Base-by-base conservation (phyloP, 2,113 vertebrate species). In the Cyrtonyx montezumae region DNA sequence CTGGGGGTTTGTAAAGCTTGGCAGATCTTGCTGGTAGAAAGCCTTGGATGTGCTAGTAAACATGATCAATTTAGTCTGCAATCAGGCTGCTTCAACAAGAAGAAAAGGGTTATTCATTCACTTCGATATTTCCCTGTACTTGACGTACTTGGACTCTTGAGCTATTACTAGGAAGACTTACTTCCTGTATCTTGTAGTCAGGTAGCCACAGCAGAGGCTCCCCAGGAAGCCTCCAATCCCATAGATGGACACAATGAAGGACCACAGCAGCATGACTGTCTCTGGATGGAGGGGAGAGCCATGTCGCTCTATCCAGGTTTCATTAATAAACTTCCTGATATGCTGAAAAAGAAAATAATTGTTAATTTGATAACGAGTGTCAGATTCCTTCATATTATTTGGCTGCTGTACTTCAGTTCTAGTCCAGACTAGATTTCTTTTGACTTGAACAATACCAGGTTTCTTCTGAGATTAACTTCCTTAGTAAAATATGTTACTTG, bases 311-410 rank as follows among this genome's bases (percentile, higher is more conserved):
- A 97, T 74, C 98, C 98, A 98, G 2, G 98, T 99, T 89, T 98
- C 98, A 81, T 99, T 99, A 46, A 99, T 96, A 73, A 99, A 99
- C 20, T 94, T 97, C 87, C 98, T 98, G 87, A 99, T 98, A 77
- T 98, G 98, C 99, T 99, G 89, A 63, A 86, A 92, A 81, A 77
- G 6, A 84, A 80, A 71, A 73, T 0, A 1, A 71, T 10, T 20
- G 58, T 45, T 94, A 46, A 43, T 18, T 75, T n/a, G 16, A 21
- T 21, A 43, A 32, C 19, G 43, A 13, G 3, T 75, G 1, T 40
- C 36, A 66, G 32, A 48, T 79, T 30, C 5, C 22, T 81, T 70
- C 11, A 8, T 23, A 6, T 49, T 66, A 19, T 74, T n/a, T 88
- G 28, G 23, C 19, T 90, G 11, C 22, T 51, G 36, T 55, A 34